These are phyloP conservation scores for Pachyuromys duprasi DNA, from an alignment of 2,797 vertebrate genomes.

Conservation along the genomic window DNA sequence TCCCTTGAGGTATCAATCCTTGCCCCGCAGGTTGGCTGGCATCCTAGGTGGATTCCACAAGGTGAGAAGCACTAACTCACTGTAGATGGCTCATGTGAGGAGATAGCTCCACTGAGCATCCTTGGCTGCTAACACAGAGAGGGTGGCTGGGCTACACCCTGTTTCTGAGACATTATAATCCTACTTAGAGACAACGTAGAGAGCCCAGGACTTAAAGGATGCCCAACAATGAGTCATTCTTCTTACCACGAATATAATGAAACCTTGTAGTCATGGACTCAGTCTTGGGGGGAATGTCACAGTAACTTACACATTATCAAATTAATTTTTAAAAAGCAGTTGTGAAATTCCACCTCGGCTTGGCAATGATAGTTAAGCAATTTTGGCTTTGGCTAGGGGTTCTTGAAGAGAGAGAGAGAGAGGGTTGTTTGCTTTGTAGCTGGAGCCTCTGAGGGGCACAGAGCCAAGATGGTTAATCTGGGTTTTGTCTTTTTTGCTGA, in stretches of 20 bases:
- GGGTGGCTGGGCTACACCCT: neutral
- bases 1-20: neutral
- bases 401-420: slow-evolving; percentile 32
- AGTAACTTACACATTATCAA: slow-evolving; percentile 32
- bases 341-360: slow-evolving; percentile 22
- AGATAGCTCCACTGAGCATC: neutral
- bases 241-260: neutral
- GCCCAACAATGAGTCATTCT: slow-evolving; percentile 17
- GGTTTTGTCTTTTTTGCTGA: slow-evolving; percentile 70
- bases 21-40: neutral
- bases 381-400: slow-evolving; percentile 66
- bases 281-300: neutral
- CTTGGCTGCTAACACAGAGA: neutral
- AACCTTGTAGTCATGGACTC: slow-evolving; percentile 35
- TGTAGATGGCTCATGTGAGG: neutral
- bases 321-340: slow-evolving; percentile 14
- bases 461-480: slow-evolving; percentile 58
- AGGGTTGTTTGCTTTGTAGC: neutral
- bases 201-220: slow-evolving; percentile 36
- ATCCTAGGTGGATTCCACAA: neutral
- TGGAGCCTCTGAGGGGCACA: neutral
- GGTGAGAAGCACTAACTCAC: neutral
- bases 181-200: neutral
- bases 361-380: slow-evolving; percentile 48
- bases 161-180: slow-evolving; percentile 41